Percentiles rank a stretch among this genome's conserved stretches.
Conservation (phyloP, 2,888 invertebrate species). For the Cremastobaeus sp. region DNA sequence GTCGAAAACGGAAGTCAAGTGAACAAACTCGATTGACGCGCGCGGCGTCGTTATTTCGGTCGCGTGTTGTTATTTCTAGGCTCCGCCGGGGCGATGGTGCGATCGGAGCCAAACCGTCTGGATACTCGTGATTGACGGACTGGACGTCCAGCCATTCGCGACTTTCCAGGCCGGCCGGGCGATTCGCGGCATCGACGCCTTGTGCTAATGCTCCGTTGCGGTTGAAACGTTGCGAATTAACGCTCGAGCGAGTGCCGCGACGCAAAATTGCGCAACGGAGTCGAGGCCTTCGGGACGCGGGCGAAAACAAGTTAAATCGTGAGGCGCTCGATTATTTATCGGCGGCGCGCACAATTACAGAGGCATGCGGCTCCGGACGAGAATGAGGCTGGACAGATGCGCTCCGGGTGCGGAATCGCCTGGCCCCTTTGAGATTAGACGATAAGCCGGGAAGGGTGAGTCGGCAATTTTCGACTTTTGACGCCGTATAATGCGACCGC, state of each 20-base stretch:
- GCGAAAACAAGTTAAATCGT: constrained; percentile 21
- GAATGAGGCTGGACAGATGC: constrained; percentile 53
- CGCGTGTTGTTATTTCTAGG: constrained; percentile 42
- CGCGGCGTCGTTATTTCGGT: constrained; percentile 37
- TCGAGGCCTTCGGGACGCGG: constrained; percentile 21
- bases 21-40: constrained; percentile 28
- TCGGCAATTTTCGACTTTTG: constrained; percentile 58
- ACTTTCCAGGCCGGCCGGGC: constrained; percentile 23
- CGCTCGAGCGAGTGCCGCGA: too few relatives aligned
- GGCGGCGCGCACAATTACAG: constrained; percentile 42
- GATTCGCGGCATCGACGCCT: constrained; percentile 57
- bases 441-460: constrained; percentile 41
- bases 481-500: constrained; percentile 38
- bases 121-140: constrained; percentile 66
- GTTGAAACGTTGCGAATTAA: too few relatives aligned
- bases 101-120: constrained; percentile 72
- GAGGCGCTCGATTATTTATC: constrained; percentile 10
- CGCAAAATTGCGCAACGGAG: too few relatives aligned
- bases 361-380: constrained; percentile 14
- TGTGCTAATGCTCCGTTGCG: constrained; percentile 22
- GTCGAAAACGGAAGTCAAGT: constrained; percentile 31
- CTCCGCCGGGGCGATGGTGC: constrained; percentile 55
- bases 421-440: constrained; percentile 40
- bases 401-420: constrained; percentile 24
- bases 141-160: constrained; percentile 41